phyloP scores from a whole-genome alignment of 2,113 vertebrate species.

The Rhea americana region DNA sequence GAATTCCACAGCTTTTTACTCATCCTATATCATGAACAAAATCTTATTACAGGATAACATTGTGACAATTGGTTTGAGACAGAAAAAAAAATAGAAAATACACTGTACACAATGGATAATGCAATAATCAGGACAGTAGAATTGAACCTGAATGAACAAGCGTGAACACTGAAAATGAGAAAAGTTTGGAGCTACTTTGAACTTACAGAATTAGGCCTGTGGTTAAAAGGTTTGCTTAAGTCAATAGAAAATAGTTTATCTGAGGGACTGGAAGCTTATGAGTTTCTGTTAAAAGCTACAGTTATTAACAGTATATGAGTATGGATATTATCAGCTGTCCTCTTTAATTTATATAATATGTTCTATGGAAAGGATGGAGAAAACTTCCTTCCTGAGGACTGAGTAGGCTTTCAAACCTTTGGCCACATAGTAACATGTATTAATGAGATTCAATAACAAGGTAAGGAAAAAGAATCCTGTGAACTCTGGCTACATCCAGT shows the following conservation, averaged over 20 bases:
- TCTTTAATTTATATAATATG: background rate
- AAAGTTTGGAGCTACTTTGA: background rate
- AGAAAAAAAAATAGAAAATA: background rate
- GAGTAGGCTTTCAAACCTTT: background rate
- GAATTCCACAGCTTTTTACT: constrained; percentile 15
- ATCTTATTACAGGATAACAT: background rate
- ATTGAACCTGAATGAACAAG: background rate
- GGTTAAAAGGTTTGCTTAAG: background rate
- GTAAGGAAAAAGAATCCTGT: background rate
- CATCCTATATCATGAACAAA: background rate
- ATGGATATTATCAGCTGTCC: background rate
- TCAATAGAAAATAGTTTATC: background rate
- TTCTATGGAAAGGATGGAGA: background rate
- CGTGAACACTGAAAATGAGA: background rate
- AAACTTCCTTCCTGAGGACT: background rate
- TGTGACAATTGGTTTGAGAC: background rate
- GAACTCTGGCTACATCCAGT: background rate
- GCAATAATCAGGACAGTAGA: background rate
- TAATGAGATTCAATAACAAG: background rate
- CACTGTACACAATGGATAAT: background rate
- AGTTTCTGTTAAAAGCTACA: background rate
- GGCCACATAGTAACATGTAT: background rate
- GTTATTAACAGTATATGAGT: background rate
- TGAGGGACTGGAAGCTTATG: background rate
- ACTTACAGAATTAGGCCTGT: background rate